Evolutionary conservation across 2,888 invertebrate species (phyloP), one percentile per base, ranked within the genome.

Genomic region (Eurois occulta): DNA sequence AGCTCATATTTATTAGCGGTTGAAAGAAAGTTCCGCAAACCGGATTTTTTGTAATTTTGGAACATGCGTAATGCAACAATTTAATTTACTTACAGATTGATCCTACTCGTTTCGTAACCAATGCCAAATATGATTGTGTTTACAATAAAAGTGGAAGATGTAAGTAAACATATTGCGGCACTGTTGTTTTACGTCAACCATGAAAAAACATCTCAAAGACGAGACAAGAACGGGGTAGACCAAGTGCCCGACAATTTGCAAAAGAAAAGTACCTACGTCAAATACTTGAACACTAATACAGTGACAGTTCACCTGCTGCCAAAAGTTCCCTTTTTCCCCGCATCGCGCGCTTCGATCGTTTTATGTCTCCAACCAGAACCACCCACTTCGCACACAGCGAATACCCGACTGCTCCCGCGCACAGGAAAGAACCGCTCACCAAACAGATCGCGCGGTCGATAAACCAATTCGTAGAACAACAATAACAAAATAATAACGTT

Each of bases 401-500:
- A 13, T 7, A 28, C 21, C 8, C 32, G 52, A 84, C 66, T 70
- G 67, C 55, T 48, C 80, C 10, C 3, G 28, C 32, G 35, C 77
- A 11, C 7, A 72, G 73, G 41, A 71, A 81, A 77, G 75, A 69
- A 72, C 81, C 78, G 55, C 58, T 75, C 16, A n/a, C 41, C 41
- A 38, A 72, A 68, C 58, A 66, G 65, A 86, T 80, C 43, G 1
- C 38, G 48, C 71, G 60, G 43, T 65, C 75, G 80, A 87, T 86
- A 86, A 84, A 84, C 73, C 8, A 72, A 85, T 88, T 87, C 88
- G 76, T 74, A 77, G 82, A 89, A 89, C 60, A 78, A 82, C 43
- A 65, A 78, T 74, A 76, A 72, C 67, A 79, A 82, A 83, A 76
- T 58, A 67, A 75, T 35, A 38, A 76, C 68, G 67, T 85, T 88